A percentile compares a stretch with the other conserved stretches of the same genome.
Conservation (phyloP, 2,888 invertebrate genomes). For the Macrostomum cliftonense region DNA sequence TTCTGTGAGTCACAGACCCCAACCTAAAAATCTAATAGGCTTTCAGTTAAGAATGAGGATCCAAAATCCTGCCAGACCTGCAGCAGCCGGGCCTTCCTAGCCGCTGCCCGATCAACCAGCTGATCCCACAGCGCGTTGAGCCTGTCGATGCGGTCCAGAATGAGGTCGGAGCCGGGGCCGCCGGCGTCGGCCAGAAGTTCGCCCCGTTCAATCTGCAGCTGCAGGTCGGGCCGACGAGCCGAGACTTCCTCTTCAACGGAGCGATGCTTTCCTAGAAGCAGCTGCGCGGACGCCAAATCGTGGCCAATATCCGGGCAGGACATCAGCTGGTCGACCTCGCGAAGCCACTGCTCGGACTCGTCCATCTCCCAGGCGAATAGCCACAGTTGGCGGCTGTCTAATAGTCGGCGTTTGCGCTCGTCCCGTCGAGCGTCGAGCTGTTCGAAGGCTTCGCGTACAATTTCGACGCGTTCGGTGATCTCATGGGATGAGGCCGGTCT, state of each 20-base stretch:
- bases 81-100: conserved; percentile 71
- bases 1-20: too few species aligned
- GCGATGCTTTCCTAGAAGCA: conserved; percentile 87
- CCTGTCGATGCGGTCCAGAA: conserved; percentile 52
- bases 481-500: conserved; percentile 85
- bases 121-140: conserved; percentile 87
- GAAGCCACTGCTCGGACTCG: conserved; percentile 53
- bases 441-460: conserved; percentile 77
- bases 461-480: conserved; percentile 80
- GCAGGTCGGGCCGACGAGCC: conserved; percentile 74
- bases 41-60: too few species aligned
- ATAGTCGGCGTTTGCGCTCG: conserved; percentile 71
- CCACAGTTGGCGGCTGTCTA: conserved; percentile 92
- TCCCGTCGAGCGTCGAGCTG: conserved; percentile 83
- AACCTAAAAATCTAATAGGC: too few species aligned
- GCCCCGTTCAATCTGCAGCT: conserved; percentile 68
- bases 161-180: conserved; percentile 60
- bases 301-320: conserved; percentile 93
- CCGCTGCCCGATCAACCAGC: conserved; percentile 61
- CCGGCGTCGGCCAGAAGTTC: conserved; percentile 73
- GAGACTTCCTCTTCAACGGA: conserved; percentile 76
- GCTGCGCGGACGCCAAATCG: conserved; percentile 86
- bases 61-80: too few species aligned
- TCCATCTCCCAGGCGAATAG: conserved; percentile 99
- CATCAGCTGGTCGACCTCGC: conserved; percentile 67